Percentiles rank a stretch among this genome's conserved stretches.
phyloP scores from a whole-genome alignment of 2,888 invertebrate genomes.

The Mesorhabditis belari region DNA sequence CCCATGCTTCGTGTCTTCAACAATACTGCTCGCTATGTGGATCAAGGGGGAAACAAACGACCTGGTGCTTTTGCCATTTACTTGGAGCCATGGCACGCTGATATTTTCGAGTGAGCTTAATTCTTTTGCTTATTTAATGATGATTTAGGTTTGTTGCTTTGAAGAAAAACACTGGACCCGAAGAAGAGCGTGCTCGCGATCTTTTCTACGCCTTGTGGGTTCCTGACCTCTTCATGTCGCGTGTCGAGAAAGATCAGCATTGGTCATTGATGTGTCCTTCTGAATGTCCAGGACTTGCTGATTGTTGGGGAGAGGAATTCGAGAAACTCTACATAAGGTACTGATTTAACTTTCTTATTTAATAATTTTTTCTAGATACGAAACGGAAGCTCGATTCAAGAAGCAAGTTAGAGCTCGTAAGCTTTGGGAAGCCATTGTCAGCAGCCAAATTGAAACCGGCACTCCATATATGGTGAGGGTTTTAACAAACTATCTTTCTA shows the following conservation, averaged over 20 bases:
- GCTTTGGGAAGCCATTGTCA: constrained; percentile 86
- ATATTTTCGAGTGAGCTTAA: constrained; percentile 69
- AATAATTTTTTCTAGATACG: constrained; percentile 35
- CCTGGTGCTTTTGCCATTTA: constrained; percentile 97
- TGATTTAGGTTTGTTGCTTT: constrained; percentile 70
- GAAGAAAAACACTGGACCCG: constrained; percentile 81
- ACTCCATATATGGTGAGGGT: constrained; percentile 76
- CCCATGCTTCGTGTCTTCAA: constrained; percentile 93
- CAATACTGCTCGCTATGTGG: constrained; percentile 89
- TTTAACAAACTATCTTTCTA: constrained; percentile 15
- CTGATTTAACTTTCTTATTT: constrained; percentile 11
- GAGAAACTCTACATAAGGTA: constrained; percentile 74
- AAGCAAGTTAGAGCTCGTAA: constrained; percentile 69
- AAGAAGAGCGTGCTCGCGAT: constrained; percentile 86
- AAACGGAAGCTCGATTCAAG: constrained; percentile 51
- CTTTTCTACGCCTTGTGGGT: constrained; percentile 92
- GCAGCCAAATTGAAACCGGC: constrained; percentile 79
- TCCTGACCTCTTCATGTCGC: constrained; percentile 93
- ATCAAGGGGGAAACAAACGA: constrained; percentile 93
- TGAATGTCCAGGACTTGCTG: constrained; percentile 79
- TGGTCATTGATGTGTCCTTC: constrained; percentile 98
- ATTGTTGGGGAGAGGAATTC: constrained; percentile 91
- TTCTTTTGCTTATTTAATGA: background rate
- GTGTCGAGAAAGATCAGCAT: constrained; percentile 61
- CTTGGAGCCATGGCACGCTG: constrained; percentile 97